A percentile compares a stretch with the other conserved stretches of the same genome.
Evolutionary conservation across 2,797 vertebrate species (phyloP).

Genomic region (Prionace glauca): DNA sequence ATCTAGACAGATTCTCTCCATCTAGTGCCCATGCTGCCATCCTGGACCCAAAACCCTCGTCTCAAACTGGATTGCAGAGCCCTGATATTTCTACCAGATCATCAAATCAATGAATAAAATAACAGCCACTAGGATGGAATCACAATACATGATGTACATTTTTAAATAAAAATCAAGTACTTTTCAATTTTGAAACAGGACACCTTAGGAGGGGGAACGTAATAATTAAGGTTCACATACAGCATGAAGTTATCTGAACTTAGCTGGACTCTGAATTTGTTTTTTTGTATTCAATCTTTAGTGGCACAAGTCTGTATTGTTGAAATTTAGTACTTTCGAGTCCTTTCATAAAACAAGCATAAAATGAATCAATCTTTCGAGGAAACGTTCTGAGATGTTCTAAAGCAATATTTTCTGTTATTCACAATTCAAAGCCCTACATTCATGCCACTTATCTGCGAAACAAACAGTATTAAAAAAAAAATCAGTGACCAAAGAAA

Average conservation of each 20-base stretch:
- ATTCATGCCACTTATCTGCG: not conserved
- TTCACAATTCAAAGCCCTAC: not conserved
- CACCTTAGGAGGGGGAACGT: not conserved
- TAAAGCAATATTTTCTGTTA: not conserved
- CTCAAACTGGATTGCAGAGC: not conserved
- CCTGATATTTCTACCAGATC: not conserved
- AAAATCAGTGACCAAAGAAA: not conserved
- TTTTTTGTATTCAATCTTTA: not conserved
- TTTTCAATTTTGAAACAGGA: not conserved
- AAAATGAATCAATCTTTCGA: not conserved
- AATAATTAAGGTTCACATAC: not conserved
- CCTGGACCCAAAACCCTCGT: not conserved
- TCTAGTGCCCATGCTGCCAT: not conserved
- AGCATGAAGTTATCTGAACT: not conserved
- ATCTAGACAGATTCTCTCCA: not conserved
- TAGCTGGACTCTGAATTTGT: no score
- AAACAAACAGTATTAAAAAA: not conserved
- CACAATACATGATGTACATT: not conserved
- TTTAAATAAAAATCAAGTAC: not conserved
- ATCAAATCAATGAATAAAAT: not conserved
- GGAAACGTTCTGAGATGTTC: not conserved
- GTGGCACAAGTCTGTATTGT: not conserved
- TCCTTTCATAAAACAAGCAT: not conserved
- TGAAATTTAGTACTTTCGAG: not conserved
- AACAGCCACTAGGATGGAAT: not conserved